These are phyloP conservation scores for Urocynchramus pylzowi DNA, from an alignment of 2,113 vertebrate genomes.

Conservation along the genomic window DNA sequence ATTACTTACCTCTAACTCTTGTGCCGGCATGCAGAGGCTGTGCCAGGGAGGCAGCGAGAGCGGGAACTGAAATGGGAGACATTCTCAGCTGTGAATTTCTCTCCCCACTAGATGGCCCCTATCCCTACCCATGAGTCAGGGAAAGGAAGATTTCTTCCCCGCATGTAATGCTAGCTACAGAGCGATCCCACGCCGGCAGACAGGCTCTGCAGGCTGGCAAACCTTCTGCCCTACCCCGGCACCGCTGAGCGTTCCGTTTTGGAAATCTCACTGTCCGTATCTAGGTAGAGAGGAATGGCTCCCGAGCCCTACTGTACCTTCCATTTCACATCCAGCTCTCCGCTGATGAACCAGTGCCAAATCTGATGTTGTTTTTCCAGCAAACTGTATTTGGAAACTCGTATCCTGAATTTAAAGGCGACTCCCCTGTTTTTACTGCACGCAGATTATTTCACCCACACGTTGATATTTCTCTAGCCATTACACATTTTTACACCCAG, in stretches of 20 bases:
- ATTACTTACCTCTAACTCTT: neutral
- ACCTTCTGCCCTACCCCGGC: neutral
- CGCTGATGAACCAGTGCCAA: neutral
- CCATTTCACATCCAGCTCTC: neutral
- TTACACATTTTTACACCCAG: neutral
- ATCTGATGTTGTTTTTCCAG: neutral
- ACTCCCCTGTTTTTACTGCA: neutral
- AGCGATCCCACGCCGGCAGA: neutral
- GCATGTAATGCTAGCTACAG: neutral
- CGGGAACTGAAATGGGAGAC: neutral
- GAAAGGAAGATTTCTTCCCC: neutral
- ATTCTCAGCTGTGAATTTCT: neutral
- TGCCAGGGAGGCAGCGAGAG: fast-evolving
- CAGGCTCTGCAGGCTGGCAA: neutral
- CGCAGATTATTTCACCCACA: neutral
- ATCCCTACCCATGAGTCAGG: neutral
- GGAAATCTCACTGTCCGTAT: neutral
- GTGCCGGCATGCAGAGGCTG: neutral
- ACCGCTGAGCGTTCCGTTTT: neutral
- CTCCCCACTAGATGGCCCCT: slow-evolving; percentile 40
- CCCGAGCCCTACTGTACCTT: fast-evolving
- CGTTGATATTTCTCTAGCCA: neutral
- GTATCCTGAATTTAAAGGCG: neutral
- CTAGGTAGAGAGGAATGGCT: neutral
- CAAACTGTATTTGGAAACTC: neutral